phyloP scores from a whole-genome alignment of 2,797 vertebrate species.

The Philypnodon macrostomus region DNA sequence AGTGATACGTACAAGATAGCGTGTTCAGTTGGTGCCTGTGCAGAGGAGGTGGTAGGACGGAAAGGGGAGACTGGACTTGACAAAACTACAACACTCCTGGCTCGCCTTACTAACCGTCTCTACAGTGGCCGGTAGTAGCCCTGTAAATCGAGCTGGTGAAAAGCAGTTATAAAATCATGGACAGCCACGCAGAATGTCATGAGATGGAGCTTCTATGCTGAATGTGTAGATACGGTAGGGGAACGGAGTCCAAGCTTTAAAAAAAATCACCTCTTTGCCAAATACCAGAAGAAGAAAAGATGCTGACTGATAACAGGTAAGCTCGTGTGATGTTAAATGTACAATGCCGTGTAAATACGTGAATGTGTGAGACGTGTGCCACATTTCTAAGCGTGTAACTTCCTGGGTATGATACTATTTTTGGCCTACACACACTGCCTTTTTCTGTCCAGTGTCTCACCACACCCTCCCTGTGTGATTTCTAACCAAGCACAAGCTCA shows the following conservation, averaged over 20 bases:
- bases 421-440: constrained; percentile 38
- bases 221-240: constrained; percentile 31
- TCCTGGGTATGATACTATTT: constrained; percentile 59
- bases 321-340: too few species aligned
- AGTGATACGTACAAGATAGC: constrained; percentile 35
- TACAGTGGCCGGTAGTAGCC: constrained; percentile 1
- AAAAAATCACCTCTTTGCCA: constrained; percentile 26
- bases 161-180: constrained; percentile 11
- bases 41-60: constrained; percentile 27
- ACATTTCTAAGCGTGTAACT: constrained; percentile 54
- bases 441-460: constrained; percentile 5
- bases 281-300: constrained; percentile 37
- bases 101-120: constrained; percentile 9
- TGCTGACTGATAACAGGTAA: constrained; percentile 74
- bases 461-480: constrained; percentile 11
- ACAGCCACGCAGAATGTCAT: constrained; percentile 31
- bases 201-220: constrained; percentile 13
- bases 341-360: too few species aligned
- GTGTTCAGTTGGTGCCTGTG: constrained; percentile 10
- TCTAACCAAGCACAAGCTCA: too few species aligned
- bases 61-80: constrained; percentile 9
- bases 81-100: neutral
- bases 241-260: constrained; percentile 38
- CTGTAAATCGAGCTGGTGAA: constrained; percentile 1
- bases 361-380: constrained; percentile 31